Evolutionary conservation across 2,888 invertebrate species (phyloP).

Genomic region (Protodeltote pygarga): DNA sequence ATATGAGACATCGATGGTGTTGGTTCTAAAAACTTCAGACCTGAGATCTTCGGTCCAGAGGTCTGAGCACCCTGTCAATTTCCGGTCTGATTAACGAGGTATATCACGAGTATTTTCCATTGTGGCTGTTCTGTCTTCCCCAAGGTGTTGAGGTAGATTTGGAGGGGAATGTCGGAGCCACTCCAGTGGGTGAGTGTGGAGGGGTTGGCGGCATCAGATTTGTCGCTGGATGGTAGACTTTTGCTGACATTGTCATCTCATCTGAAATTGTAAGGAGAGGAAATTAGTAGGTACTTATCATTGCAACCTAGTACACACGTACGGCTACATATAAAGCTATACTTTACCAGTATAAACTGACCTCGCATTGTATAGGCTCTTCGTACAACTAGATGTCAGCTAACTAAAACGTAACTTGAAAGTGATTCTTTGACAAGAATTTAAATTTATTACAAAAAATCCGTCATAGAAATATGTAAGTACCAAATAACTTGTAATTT

Average conservation of each 20-base stretch:
- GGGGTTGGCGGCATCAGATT: conserved; percentile 75
- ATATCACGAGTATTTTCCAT: conserved; percentile 67
- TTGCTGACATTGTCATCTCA: conserved; percentile 70
- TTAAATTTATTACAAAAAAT: too few species aligned
- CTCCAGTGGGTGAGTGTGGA: conserved; percentile 67
- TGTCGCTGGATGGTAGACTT: conserved; percentile 79
- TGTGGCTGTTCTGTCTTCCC: conserved; percentile 73
- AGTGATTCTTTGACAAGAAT: too few species aligned
- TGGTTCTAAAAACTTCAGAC: conserved; percentile 10
- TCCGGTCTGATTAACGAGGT: neutral
- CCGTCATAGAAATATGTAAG: too few species aligned
- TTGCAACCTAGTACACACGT: neutral
- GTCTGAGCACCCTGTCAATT: conserved; percentile 9
- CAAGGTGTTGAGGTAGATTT: conserved; percentile 54
- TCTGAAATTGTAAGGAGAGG: conserved; percentile 58
- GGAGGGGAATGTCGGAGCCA: conserved; percentile 59
- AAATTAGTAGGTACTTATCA: neutral
- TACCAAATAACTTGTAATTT: too few species aligned
- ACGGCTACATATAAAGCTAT: too few species aligned
- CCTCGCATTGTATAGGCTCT: too few species aligned
- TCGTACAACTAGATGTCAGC: too few species aligned
- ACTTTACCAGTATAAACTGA: too few species aligned
- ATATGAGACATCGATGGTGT: conserved; percentile 13
- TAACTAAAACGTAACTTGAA: too few species aligned
- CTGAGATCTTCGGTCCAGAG: conserved; percentile 14